Evolutionary conservation across 2,113 vertebrate species (phyloP), one percentile per base, ranked within the genome.

Genomic region (Brachirus orientalis): DNA sequence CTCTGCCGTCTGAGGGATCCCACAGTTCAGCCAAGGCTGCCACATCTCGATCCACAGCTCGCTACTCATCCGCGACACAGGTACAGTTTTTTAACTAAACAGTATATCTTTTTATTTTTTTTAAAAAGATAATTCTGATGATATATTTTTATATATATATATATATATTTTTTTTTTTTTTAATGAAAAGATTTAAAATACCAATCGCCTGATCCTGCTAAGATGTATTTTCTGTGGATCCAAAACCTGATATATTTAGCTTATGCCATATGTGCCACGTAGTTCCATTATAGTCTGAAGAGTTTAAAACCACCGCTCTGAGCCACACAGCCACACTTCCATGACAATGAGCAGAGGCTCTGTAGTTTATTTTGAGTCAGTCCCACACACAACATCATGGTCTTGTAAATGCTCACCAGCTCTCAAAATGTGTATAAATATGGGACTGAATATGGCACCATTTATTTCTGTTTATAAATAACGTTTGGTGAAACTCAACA

Each of bases 1-100:
- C 94, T 1, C 92, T 98, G 48, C 96, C 96, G 0, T 90, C 95
- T 0, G 97, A 99, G 86, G 96, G 95, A 76, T 91, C 98, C 40
- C 98, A 99, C 92, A 95, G 94, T 43, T 94, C 95, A 4, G 95
- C 94, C 79, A 99, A 99, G 89, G 90, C 96, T 0, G 95, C 97
- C 11, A 96, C 96, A 1, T 94, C 95, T 38, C 93, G 97, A 83
- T 96, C 96, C 53, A 99, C 96, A 0, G 96, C 97, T 33, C 96
- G 97, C 37, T 99, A 99, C 79, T 99, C 98, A 57, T 99, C 98
- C 60, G 98, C 96, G 65, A 99, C 97, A 10, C 98, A 99, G 96
- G 98, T 99, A 92, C 17, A 3, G 2, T 8, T 10, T 37, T 10
- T 37, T 37, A 37, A 37, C 6, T 37, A 38, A 38, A 38, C 37